Evolutionary conservation across 2,888 invertebrate genomes (phyloP).

Genomic region (Lumbricus terrestris): DNA sequence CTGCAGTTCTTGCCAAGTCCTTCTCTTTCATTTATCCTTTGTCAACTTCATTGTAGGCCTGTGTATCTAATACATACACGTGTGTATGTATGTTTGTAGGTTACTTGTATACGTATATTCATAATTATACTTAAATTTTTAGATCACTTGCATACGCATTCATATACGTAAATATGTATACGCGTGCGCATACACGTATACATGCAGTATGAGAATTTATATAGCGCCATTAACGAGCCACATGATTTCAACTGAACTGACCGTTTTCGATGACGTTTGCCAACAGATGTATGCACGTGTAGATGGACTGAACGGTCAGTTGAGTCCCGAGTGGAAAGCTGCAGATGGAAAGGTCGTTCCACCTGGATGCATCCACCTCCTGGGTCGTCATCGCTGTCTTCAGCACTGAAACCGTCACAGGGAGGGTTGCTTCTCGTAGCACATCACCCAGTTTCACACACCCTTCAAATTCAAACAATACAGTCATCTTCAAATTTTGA

Average conservation of each 20-base stretch:
- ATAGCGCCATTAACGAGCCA: background rate
- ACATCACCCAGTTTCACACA: background rate
- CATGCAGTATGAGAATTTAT: background rate
- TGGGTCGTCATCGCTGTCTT: background rate
- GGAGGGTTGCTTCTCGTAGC: background rate
- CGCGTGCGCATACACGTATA: background rate
- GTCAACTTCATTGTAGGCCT: background rate
- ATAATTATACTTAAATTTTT: constrained; percentile 8
- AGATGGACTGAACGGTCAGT: background rate
- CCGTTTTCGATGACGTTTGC: constrained; percentile 13
- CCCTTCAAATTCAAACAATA: background rate
- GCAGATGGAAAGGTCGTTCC: background rate
- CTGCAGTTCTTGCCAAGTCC: too few species aligned
- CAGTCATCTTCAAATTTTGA: too few species aligned
- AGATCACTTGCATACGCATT: background rate
- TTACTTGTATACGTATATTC: background rate
- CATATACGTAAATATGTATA: constrained; percentile 15
- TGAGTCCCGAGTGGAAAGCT: background rate
- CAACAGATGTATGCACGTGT: background rate
- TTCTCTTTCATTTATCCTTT: too few species aligned
- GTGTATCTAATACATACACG: too few species aligned
- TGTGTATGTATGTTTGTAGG: too few species aligned
- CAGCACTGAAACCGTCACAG: background rate
- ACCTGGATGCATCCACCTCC: background rate
- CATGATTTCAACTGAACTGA: background rate